Evolutionary conservation across 2,113 vertebrate species (phyloP), one percentile per base, ranked within the genome.

Genomic region (Leptocoma aspasia): DNA sequence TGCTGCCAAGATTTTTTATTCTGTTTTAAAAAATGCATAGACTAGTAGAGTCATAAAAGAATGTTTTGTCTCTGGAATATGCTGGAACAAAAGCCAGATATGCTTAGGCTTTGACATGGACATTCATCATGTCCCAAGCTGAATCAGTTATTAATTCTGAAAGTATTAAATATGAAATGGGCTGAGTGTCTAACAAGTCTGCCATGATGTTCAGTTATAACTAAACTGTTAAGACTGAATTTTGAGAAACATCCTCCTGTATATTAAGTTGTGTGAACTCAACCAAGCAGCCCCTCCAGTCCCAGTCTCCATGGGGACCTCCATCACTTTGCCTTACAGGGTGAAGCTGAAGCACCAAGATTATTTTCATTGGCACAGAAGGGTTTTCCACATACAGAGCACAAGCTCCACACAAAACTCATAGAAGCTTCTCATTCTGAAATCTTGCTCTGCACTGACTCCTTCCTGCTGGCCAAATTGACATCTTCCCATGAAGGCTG

Each of bases 11-110:
- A 86, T 44, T 77, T 97, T 95, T 93, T 96, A 96, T 95, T 97
- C 92, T 87, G 78, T 95, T 96, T 97, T 98, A 83, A 97, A 97
- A 97, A 95, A 95, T 97, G 95, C 96, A 90, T 96, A 95, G 47
- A 52, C 68, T 91, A 77, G 24, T 42, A 86, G 60, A 96, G 90
- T 86, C 93, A 95, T 97, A 96, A 97, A 96, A 96, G 95, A 97
- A 97, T 95, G 96, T 96, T 89, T 96, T 96, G 95, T 95, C 88
- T 94, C 89, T 82, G 42, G 96, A 96, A 84, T 84, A 95, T 94
- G 82, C 83, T 96, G 92, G 95, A 96, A 95, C 95, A 97, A 97
- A 97, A 97, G 76, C 60, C 53, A 82, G 94, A 87, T 96, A 92
- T 84, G 86, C 97, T 60, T 96, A 90, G 88, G 77, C 76, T 96